Evolutionary conservation across 2,797 vertebrate genomes (phyloP).

Genomic region (Cirrhinus molitorella): DNA sequence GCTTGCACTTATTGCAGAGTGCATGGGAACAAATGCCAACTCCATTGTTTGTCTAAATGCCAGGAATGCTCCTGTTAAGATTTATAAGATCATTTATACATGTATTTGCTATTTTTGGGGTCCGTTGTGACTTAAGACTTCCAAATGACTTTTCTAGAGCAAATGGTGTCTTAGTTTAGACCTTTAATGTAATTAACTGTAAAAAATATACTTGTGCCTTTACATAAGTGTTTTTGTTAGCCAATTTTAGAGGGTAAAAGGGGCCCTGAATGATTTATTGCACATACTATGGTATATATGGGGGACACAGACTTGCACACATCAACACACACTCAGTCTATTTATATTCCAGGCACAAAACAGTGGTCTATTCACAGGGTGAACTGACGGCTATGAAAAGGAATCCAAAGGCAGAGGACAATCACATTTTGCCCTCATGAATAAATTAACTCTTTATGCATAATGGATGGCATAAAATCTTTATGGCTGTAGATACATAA

Average conservation of each 20-base stretch:
- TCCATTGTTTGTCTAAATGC: conserved; percentile 51
- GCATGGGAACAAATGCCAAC: conserved; percentile 38
- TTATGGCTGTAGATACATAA: conserved; percentile 84
- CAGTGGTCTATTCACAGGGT: conserved; percentile 56
- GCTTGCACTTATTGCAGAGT: conserved; percentile 41
- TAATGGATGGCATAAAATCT: conserved; percentile 94
- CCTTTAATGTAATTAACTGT: conserved; percentile 43
- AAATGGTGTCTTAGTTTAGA: conserved; percentile 45
- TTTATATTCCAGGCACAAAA: conserved; percentile 62
- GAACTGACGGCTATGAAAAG: conserved; percentile 60
- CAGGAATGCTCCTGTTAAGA: conserved; percentile 31
- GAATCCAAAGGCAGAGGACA: conserved; percentile 79
- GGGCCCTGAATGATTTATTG: conserved; percentile 37
- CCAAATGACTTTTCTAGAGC: background rate
- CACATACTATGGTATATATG: conserved; percentile 13
- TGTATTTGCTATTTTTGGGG: conserved; percentile 36
- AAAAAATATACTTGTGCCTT: conserved; percentile 20
- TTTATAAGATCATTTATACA: conserved; percentile 37
- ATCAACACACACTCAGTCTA: conserved; percentile 41
- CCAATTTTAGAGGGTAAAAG: conserved; percentile 34
- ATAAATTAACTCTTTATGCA: conserved; percentile 89
- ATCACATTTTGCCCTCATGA: conserved; percentile 88
- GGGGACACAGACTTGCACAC: conserved; percentile 32
- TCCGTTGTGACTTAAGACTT: background rate
- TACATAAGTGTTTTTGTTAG: conserved; percentile 16